These are phyloP conservation scores for Leiothrix lutea DNA, from an alignment of 2,113 vertebrate genomes.

Conservation along the genomic window DNA sequence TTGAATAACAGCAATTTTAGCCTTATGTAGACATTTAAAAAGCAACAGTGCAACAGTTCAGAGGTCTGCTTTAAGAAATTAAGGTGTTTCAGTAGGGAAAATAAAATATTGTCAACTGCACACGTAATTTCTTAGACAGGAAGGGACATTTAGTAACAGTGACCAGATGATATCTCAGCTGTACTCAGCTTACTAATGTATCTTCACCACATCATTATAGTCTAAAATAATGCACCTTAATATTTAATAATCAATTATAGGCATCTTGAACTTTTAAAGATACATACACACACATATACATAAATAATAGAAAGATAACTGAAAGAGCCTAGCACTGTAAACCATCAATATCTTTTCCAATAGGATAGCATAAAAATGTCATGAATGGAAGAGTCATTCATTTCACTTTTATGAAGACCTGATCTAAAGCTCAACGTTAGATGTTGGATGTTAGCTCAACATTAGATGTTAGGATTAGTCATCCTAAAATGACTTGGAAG, in stretches of 20 bases:
- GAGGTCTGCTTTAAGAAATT: background rate
- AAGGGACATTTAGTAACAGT: background rate
- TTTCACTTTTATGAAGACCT: background rate
- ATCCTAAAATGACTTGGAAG: too few relatives aligned
- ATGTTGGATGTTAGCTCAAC: too few relatives aligned
- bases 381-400: background rate
- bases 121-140: background rate
- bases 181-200: too few relatives aligned
- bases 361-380: background rate
- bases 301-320: background rate
- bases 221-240: background rate
- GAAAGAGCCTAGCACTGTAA: background rate
- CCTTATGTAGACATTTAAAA: background rate
- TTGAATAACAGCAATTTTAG: background rate
- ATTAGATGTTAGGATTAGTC: too few relatives aligned
- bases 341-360: background rate
- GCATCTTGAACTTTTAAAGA: constrained; percentile 14
- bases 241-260: constrained; percentile 46
- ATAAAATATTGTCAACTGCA: background rate
- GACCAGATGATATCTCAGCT: background rate
- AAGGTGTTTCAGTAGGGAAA: background rate
- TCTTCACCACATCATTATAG: background rate
- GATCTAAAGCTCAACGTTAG: background rate
- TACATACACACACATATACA: background rate
- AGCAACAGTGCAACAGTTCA: background rate